Conservation (phyloP, 2,797 vertebrate genomes). For the Aeoliscus strigatus region DNA sequence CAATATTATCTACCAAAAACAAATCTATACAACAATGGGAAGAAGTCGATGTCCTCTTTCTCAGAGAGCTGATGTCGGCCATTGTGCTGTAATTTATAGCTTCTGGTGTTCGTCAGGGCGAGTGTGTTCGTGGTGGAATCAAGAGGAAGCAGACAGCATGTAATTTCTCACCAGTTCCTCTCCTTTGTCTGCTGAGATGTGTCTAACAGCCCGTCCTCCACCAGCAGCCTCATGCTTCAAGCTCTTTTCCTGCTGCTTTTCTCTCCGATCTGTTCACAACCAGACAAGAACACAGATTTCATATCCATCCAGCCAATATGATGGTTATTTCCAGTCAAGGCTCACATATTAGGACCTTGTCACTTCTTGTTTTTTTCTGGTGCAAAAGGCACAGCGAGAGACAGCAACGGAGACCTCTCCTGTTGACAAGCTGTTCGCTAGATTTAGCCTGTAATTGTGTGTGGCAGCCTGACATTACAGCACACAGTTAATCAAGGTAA, state of each 20-base stretch:
- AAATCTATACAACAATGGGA: too few relatives aligned
- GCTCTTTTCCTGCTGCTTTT: conserved; percentile 45
- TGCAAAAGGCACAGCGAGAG: conserved; percentile 37
- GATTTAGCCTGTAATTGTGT: conserved; percentile 54
- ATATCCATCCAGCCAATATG: conserved; percentile 1
- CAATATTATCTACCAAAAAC: too few relatives aligned
- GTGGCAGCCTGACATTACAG: conserved; percentile 50
- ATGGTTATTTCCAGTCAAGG: conserved; percentile 15
- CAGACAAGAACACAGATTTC: conserved; percentile 28
- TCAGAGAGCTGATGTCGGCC: conserved; percentile 10
- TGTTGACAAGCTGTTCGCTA: conserved; percentile 60
- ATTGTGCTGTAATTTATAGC: conserved; percentile 32
- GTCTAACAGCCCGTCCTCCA: conserved; percentile 22
- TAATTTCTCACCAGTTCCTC: conserved; percentile 33
- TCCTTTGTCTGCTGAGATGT: conserved; percentile 17
- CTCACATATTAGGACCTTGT: conserved; percentile 18
- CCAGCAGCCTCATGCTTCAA: conserved; percentile 42
- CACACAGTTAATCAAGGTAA: conserved; percentile 62
- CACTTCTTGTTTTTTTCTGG: conserved; percentile 29
- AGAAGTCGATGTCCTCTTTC: conserved; percentile 4
- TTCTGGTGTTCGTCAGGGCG: conserved; percentile 11
- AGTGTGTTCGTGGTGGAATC: conserved; percentile 31
- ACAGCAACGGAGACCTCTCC: conserved; percentile 49
- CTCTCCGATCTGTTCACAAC: conserved; percentile 45
- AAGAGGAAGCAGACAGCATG: conserved; percentile 40